phyloP scores from a whole-genome alignment of 2,888 invertebrate species.

The Lasioglossum calceatum region DNA sequence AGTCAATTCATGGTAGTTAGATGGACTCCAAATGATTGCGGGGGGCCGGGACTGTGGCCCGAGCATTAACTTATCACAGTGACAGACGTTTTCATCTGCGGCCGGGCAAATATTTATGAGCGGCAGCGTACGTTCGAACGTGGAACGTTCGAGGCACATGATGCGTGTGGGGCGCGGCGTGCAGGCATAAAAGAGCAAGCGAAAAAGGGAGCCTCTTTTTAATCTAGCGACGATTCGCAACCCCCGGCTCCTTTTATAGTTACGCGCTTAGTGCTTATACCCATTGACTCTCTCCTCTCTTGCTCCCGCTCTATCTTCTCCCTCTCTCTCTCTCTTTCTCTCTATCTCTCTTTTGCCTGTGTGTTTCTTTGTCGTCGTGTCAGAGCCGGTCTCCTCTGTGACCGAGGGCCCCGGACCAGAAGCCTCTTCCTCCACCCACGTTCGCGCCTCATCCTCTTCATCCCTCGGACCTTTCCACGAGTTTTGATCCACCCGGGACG shows the following conservation, averaged over 20 bases:
- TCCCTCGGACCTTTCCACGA: conserved; percentile 37
- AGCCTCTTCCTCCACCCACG: neutral
- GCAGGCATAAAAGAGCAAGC: conserved; percentile 83
- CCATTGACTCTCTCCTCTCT: conserved; percentile 75
- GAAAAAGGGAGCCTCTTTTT: conserved; percentile 83
- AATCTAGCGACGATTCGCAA: conserved; percentile 84
- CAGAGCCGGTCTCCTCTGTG: conserved; percentile 52
- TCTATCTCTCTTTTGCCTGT: conserved; percentile 10
- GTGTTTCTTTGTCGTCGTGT: conserved; percentile 62
- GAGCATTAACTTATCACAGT: conserved; percentile 1
- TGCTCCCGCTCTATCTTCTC: conserved; percentile 18
- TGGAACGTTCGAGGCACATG: conserved; percentile 65
- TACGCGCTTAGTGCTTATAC: conserved; percentile 81
- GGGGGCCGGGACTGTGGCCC: neutral
- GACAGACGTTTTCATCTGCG: conserved; percentile 16
- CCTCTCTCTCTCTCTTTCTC: neutral
- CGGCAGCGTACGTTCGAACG: conserved; percentile 34
- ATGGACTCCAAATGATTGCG: neutral
- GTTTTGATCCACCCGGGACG: conserved; percentile 30
- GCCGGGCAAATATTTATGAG: conserved; percentile 28
- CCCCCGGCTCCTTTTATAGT: conserved; percentile 82
- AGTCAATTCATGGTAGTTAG: conserved; percentile 11
- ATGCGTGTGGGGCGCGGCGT: conserved; percentile 74
- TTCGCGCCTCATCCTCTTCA: conserved; percentile 3
- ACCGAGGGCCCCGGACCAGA: conserved; percentile 50